Base-by-base conservation (phyloP, 2,888 invertebrate genomes). In the Galeruca laticollis region DNA sequence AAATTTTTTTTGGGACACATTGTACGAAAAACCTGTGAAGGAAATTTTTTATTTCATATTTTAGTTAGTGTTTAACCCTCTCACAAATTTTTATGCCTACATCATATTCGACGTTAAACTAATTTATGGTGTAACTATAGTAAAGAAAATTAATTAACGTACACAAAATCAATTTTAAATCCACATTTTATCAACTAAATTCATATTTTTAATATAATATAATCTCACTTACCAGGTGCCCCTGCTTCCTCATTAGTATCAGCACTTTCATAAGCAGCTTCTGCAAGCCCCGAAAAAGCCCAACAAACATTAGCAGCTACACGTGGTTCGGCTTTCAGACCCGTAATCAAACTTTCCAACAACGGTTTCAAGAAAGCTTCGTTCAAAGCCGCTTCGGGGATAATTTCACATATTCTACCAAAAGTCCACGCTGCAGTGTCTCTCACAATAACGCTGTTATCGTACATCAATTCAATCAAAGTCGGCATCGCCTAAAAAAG, bases 281-380 rank as follows among this genome's bases (percentile, higher is more conserved):
- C 98, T 0, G 98, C 97, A 57, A 99, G 87, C 35, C 97, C 97
- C 26, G 97, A 97, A 81, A 99, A 96, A 0, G 99, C 99, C 99
- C 99, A 99, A 84, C 99, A 99, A 11, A 99, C 97, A 85, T 99
- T 99, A 10, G 97, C 94, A 1, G 99, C 99, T 0, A 99, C 99
- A 33, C 99, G 88, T 5, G 99, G 96, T 83, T 99, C 99, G 2
- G 97, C 94, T 79, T 93, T 94, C 20, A 99, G 87, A 0, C 97
- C 97, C 77, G 91, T 92, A 0, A 95, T 91, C 69, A 96, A 90
- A 86, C 93, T 90, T 86, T 95, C 93, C 15, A 96, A 84, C 11
- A 96, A 85, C 0, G 94, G 93, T 82, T 93, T 93, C 61, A 99
- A 87, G 85, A 93, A 95, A 4, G 89, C 90, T 79, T 94, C 93